Evolutionary conservation across 2,888 invertebrate genomes (phyloP).

Genomic region (Chrysomela aeneicollis): DNA sequence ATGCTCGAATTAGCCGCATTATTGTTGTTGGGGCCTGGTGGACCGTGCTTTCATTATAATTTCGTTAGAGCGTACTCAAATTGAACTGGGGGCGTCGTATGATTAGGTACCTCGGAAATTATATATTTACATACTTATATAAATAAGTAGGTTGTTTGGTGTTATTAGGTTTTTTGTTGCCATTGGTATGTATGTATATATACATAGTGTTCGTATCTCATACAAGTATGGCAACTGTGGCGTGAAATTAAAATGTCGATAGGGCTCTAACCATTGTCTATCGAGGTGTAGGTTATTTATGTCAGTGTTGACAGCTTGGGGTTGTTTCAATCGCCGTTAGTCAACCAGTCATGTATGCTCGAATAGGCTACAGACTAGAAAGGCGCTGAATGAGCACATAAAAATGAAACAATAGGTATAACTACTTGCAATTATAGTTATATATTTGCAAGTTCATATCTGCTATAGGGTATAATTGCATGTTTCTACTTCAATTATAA

Average conservation of each 20-base stretch:
- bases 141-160: constrained; percentile 44
- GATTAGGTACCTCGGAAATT: constrained; percentile 46
- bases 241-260: constrained; percentile 38
- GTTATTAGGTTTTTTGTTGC: constrained; percentile 35
- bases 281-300: constrained; percentile 15
- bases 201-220: constrained; percentile 5
- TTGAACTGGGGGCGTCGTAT: constrained; percentile 50
- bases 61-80: constrained; percentile 46
- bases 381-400: too few species aligned
- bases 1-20: constrained; percentile 45
- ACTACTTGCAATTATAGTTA: too few species aligned
- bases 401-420: too few species aligned
- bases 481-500: too few species aligned
- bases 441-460: too few species aligned
- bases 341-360: too few species aligned
- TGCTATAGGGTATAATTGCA: too few species aligned
- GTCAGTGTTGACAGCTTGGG: constrained; percentile 14
- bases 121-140: constrained; percentile 50
- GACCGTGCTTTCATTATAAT: constrained; percentile 51
- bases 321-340: neutral
- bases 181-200: constrained; percentile 24
- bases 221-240: constrained; percentile 35
- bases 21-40: constrained; percentile 49
- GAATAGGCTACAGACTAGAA: too few species aligned
- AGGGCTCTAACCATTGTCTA: constrained; percentile 7